Evolutionary conservation across 2,113 vertebrate species (phyloP), one percentile per base, ranked within the genome.

Genomic region (Halcyon malimbica): DNA sequence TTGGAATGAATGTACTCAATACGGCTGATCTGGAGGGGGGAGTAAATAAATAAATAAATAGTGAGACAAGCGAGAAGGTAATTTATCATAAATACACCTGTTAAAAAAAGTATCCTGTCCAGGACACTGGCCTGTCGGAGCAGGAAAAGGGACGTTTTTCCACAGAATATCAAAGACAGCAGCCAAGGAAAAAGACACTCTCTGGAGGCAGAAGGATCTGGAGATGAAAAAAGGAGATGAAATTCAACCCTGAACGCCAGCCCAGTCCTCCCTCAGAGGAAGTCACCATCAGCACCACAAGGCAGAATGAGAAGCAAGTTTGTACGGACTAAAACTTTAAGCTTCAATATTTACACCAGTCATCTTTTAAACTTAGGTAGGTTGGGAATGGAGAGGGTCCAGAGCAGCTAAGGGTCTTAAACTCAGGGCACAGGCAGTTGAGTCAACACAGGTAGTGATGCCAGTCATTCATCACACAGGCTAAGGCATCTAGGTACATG

Each of bases 1-100:
- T 99, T 99, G 93, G 99, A 99, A 98, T 99, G 99, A 98, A 99
- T 99, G 92, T 99, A 99, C 97, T 99, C 99, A 16, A 99, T 99
- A 85, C 99, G 99, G 96, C 99, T 99, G 93, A 99, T 99, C 99
- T 99, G 94, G 65, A 93, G 33, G 1, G 13, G 5, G 7, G 11
- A 57, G 73, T 16, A 54, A 53, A 71, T 28, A 82, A 9, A 71
- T 28, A 82, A 9, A 67, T 8, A 81, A 63, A 62, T 11, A 53
- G 37, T 4, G 16, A 90, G 37, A 51, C 19, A 83, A 64, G 16
- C 4, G 8, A 77, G 50, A 88, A 68, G 39, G 31, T 41, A 92
- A 59, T 12, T 70, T n/a, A n/a, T 5, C 35, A 8, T 41, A 90
- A 74, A 16, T 50, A 13, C 28, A 53, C 25, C 37, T 51, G 15